phyloP scores from a whole-genome alignment of 2,888 invertebrate genomes.

The Julus scanicus region DNA sequence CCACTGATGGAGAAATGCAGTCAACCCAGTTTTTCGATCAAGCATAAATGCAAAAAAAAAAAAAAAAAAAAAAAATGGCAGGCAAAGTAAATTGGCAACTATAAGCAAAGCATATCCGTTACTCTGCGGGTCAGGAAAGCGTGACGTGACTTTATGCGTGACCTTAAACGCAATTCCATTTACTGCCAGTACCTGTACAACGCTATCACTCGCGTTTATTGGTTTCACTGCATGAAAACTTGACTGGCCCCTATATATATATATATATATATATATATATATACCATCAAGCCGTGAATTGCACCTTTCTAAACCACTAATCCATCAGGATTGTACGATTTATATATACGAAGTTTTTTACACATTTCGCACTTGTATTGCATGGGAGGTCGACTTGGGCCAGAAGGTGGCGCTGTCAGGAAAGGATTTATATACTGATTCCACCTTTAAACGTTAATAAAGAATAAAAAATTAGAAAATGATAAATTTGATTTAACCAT shows the following conservation, averaged over 20 bases:
- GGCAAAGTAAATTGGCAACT: slow-evolving; percentile 15
- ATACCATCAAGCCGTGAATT: slow-evolving; percentile 5
- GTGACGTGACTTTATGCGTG: slow-evolving; percentile 42
- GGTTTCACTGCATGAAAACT: background rate
- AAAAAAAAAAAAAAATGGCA: background rate
- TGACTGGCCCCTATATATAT: background rate
- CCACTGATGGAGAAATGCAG: slow-evolving; percentile 26
- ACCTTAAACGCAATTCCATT: slow-evolving; percentile 28
- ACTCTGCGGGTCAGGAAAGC: slow-evolving; percentile 38
- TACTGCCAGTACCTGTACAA: background rate
- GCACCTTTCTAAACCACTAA: slow-evolving; percentile 24
- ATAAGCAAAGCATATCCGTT: slow-evolving; percentile 27
- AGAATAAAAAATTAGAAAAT: background rate
- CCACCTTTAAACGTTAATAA: no score
- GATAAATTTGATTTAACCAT: background rate
- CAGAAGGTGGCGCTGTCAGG: background rate
- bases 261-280: no score
- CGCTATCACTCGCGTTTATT: slow-evolving; percentile 6
- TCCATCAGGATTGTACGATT: slow-evolving; percentile 14
- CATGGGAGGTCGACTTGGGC: no score
- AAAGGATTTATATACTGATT: background rate
- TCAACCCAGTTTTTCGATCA: slow-evolving; percentile 36
- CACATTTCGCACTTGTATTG: background rate
- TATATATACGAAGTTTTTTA: background rate
- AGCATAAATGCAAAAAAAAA: background rate